Conservation (phyloP, 2,797 vertebrate species). For the Lophius americanus region DNA sequence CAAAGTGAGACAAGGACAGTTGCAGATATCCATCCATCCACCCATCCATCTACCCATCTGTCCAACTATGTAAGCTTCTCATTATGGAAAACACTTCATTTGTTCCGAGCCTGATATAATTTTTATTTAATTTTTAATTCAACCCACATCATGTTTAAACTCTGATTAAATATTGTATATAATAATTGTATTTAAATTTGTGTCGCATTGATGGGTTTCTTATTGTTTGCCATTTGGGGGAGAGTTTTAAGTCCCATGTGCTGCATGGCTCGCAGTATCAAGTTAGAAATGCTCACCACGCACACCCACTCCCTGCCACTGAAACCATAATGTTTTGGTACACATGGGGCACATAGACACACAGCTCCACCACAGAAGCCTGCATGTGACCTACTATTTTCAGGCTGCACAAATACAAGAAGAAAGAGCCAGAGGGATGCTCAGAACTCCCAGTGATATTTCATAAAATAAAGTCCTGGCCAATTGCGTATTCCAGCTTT, state of each 20-base stretch:
- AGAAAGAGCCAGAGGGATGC: background rate
- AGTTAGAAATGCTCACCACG: conserved; percentile 41
- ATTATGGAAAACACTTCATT: too few relatives aligned
- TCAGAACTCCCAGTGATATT: background rate
- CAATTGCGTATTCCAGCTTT: conserved; percentile 26
- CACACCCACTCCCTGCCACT: conserved; percentile 42
- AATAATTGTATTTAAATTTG: too few relatives aligned
- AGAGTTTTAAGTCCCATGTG: background rate
- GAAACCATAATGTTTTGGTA: conserved; percentile 68
- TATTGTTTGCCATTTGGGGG: background rate
- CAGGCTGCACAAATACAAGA: conserved; percentile 4
- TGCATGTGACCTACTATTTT: conserved; percentile 27
- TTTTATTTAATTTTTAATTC: too few relatives aligned
- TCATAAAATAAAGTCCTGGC: conserved; percentile 13
- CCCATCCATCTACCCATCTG: too few relatives aligned
- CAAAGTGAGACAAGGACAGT: too few relatives aligned
- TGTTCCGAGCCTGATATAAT: too few relatives aligned
- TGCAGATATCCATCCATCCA: too few relatives aligned
- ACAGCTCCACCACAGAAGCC: conserved; percentile 25
- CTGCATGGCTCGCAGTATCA: conserved; percentile 40
- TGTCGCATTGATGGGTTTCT: too few relatives aligned
- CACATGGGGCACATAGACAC: conserved; percentile 35
- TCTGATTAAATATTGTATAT: too few relatives aligned
- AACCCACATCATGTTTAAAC: too few relatives aligned
- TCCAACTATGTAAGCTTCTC: too few relatives aligned